A percentile compares a stretch with the other conserved stretches of the same genome.
Evolutionary conservation across 2,888 invertebrate species (phyloP).

Genomic region (Leucozona laternaria): DNA sequence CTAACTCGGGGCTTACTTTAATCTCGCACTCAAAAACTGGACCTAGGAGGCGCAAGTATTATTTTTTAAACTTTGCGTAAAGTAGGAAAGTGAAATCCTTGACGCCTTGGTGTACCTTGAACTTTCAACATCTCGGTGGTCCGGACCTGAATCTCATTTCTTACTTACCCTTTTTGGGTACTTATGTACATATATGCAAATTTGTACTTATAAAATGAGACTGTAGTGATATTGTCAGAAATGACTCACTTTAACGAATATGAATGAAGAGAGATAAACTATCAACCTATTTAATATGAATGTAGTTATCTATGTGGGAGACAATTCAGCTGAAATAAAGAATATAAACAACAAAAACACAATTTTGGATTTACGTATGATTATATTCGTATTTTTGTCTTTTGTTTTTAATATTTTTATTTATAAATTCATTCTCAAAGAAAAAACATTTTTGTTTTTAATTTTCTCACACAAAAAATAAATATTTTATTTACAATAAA

Average conservation of each 20-base stretch:
- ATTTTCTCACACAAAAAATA: conserved; percentile 42
- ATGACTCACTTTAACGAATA: neutral
- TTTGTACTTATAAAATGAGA: neutral
- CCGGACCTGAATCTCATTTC: neutral
- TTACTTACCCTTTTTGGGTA: neutral
- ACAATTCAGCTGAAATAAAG: neutral
- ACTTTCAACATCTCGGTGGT: too few species aligned
- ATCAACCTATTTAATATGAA: neutral
- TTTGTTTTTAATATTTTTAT: conserved; percentile 19
- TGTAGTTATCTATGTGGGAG: too few species aligned
- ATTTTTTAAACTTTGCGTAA: too few species aligned
- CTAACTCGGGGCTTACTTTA: too few species aligned
- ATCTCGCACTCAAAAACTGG: too few species aligned
- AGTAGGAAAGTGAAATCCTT: too few species aligned
- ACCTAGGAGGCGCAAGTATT: too few species aligned
- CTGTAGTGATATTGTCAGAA: neutral
- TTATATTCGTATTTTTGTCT: conserved; percentile 50
- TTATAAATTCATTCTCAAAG: conserved; percentile 27
- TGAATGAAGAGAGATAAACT: neutral
- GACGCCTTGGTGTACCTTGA: too few species aligned
- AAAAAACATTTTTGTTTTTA: conserved; percentile 38
- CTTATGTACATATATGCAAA: neutral
- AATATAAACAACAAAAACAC: neutral
- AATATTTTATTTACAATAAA: conserved; percentile 56
- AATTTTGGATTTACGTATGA: conserved; percentile 20